Evolutionary conservation across 1,140 invertebrate species (phyloP).

Genomic region (Lethocerus indicus): DNA sequence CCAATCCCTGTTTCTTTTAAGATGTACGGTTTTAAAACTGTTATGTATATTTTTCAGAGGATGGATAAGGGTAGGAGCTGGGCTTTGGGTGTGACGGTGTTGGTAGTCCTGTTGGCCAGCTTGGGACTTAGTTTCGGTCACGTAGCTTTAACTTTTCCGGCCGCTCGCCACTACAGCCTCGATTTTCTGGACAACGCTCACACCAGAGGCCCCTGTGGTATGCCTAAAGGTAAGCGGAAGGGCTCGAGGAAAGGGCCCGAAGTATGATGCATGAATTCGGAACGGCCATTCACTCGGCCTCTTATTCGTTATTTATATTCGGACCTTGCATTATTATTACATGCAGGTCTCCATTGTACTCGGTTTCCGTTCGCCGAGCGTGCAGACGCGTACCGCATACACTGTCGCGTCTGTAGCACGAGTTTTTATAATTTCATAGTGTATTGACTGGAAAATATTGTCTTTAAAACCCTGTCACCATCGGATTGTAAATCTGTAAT

Average conservation of each 20-base stretch:
- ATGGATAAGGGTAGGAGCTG: too few relatives aligned
- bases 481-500: too few relatives aligned
- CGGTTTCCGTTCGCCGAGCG: neutral
- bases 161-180: constrained; percentile 68
- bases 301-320: neutral
- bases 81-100: too few relatives aligned
- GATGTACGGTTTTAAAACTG: too few relatives aligned
- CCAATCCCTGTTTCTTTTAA: too few relatives aligned
- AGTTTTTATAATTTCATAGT: too few relatives aligned
- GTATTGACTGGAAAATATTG: too few relatives aligned
- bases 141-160: constrained; percentile 73
- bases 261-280: too few relatives aligned
- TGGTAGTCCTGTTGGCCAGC: neutral
- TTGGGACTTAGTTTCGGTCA: constrained; percentile 27
- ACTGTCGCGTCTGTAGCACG: neutral
- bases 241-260: too few relatives aligned
- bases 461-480: too few relatives aligned
- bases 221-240: constrained; percentile 83
- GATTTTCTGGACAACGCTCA: constrained; percentile 87
- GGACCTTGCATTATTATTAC: neutral
- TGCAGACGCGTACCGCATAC: neutral
- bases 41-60: too few relatives aligned
- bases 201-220: constrained; percentile 82
- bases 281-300: too few relatives aligned
- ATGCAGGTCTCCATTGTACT: neutral